Conservation (phyloP, 2,888 invertebrate genomes). For the Dolomedes plantarius region DNA sequence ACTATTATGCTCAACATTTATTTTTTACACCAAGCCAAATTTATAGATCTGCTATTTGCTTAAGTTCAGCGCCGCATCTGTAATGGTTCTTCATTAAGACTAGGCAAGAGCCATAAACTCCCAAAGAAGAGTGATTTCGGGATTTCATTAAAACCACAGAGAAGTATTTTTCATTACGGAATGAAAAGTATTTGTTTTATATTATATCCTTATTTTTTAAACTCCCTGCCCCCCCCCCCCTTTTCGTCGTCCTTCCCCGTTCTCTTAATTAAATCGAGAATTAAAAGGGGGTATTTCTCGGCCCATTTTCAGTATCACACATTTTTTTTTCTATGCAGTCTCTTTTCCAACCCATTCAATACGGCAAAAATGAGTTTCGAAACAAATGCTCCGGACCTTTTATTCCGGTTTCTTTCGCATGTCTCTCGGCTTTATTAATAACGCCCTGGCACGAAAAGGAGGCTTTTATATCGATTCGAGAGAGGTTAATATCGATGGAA, state of each 20-base stretch:
- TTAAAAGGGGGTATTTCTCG: slow-evolving; percentile 41
- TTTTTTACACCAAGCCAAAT: no score
- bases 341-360: slow-evolving; percentile 24
- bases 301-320: slow-evolving; percentile 20
- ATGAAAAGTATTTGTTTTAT: slow-evolving; percentile 70
- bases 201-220: slow-evolving; percentile 67
- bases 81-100: slow-evolving; percentile 2
- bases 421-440: slow-evolving; percentile 62
- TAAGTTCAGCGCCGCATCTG: background rate
- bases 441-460: slow-evolving; percentile 50
- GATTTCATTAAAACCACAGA: slow-evolving; percentile 62
- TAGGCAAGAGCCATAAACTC: slow-evolving; percentile 14
- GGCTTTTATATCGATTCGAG: slow-evolving; percentile 41
- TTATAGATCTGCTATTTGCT: background rate
- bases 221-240: slow-evolving; percentile 1
- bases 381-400: slow-evolving; percentile 27
- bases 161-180: slow-evolving; percentile 71
- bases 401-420: slow-evolving; percentile 43
- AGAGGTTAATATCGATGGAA: slow-evolving; percentile 53
- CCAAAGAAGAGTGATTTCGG: slow-evolving; percentile 36
- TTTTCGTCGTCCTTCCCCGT: background rate
- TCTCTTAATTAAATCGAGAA: slow-evolving; percentile 70
- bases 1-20: no score
- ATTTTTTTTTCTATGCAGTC: slow-evolving; percentile 16
- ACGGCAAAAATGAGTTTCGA: slow-evolving; percentile 37